Evolutionary conservation across 2,888 invertebrate genomes (phyloP).

Genomic region (Petrolisthes manimaculis): DNA sequence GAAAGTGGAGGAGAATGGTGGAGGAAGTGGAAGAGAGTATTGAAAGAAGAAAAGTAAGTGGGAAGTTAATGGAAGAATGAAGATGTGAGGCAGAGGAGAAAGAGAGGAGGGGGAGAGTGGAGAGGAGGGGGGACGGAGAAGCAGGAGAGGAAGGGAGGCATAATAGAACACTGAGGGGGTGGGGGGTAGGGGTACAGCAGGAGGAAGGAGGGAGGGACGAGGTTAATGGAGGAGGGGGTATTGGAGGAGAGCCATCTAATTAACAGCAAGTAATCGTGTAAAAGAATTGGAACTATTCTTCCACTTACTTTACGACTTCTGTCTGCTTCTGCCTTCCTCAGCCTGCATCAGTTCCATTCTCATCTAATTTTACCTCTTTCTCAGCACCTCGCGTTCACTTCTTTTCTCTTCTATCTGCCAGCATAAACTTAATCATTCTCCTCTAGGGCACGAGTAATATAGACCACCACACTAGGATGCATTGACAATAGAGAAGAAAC

Average conservation of each 20-base stretch:
- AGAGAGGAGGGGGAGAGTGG: neutral
- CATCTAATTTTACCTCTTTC: neutral
- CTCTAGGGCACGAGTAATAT: too few relatives aligned
- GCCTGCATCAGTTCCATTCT: neutral
- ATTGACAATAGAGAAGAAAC: too few relatives aligned
- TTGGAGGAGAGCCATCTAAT: neutral
- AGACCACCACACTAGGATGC: too few relatives aligned
- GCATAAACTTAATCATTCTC: too few relatives aligned
- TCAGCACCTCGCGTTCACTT: neutral
- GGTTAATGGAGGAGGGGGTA: neutral
- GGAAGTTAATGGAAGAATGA: neutral
- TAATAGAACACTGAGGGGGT: neutral
- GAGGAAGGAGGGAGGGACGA: neutral
- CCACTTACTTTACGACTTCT: neutral
- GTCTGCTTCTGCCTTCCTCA: neutral
- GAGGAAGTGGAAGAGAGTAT: neutral
- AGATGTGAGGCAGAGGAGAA: neutral
- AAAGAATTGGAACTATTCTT: neutral
- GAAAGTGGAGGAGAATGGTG: too few relatives aligned
- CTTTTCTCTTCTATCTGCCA: too few relatives aligned
- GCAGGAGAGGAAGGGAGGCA: neutral
- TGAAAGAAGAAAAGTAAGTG: neutral
- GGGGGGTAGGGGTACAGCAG: neutral
- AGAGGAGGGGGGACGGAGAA: neutral
- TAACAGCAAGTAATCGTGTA: neutral